Evolutionary conservation across 2,113 vertebrate species (phyloP), one percentile per base, ranked within the genome.

Genomic region (Malurus melanocephalus): DNA sequence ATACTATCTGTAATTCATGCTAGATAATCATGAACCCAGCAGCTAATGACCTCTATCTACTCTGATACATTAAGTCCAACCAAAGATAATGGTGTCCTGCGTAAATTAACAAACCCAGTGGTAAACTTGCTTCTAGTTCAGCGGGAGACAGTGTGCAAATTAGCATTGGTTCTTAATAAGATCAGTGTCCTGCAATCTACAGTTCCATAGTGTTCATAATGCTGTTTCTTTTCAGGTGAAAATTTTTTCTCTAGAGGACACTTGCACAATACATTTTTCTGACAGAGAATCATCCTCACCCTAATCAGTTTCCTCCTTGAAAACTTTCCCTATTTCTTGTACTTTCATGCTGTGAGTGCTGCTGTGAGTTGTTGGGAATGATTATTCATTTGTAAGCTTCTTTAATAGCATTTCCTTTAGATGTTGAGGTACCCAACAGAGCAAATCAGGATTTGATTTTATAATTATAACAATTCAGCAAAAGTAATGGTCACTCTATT

Each of bases 61-160:
- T 97, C 97, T 96, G 98, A 98, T 98, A 97, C 95, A 98, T 96
- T 97, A 98, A 97, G 94, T 97, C 97, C 95, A 95, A 97, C 96
- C 97, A 97, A 98, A 98, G 98, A 97, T 97, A 97, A 98, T 97
- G 97, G 98, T 98, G 98, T 99, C 98, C 98, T 98, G 97, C 94
- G 96, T 97, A 99, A 99, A 99, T 99, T 99, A 99, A 99, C 98
- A 99, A 98, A 98, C 99, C 97, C 99, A 98, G 99, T 98, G 98
- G 99, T 98, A 98, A 99, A 98, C 98, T 98, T 97, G 97, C 98
- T 98, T 99, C 98, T 97, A 98, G 98, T 99, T 99, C 98, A 98
- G 98, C 97, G 57, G 98, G 97, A 96, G 98, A 97, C 96, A 96
- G 98, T 98, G 98, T 98, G 98, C 97, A 99, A 99, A 99, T 99